These are phyloP conservation scores for Streptopelia turtur DNA, from an alignment of 2,797 vertebrate species.

Conservation along the genomic window DNA sequence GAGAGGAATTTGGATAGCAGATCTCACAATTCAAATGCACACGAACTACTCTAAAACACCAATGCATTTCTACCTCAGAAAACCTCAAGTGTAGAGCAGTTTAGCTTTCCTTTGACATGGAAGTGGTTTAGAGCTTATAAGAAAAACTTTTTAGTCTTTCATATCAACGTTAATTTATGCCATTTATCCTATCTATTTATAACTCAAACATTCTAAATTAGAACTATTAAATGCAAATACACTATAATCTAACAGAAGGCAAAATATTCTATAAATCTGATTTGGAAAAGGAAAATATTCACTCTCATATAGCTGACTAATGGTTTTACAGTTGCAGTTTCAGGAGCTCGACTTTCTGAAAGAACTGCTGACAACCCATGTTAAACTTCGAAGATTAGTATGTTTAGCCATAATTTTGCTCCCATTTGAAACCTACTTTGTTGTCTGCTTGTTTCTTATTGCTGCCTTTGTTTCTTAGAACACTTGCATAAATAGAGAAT, in stretches of 20 bases:
- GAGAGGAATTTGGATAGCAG: constrained; percentile 21
- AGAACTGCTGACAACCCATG: constrained; percentile 16
- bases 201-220: constrained; percentile 51
- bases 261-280: constrained; percentile 57
- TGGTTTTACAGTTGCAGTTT: constrained; percentile 7
- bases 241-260: constrained; percentile 22
- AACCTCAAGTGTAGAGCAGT: neutral
- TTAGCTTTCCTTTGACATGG: neutral
- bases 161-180: constrained; percentile 15
- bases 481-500: constrained; percentile 25
- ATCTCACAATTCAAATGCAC: neutral
- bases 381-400: constrained; percentile 45
- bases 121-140: neutral
- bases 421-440: constrained; percentile 10
- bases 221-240: constrained; percentile 46
- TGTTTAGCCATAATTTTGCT: constrained; percentile 42
- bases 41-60: neutral
- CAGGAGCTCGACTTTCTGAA: constrained; percentile 30
- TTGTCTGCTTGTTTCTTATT: constrained; percentile 15
- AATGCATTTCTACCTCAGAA: constrained; percentile 21
- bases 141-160: constrained; percentile 4
- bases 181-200: constrained; percentile 41
- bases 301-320: constrained; percentile 20
- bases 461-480: constrained; percentile 3
- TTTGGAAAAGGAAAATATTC: constrained; percentile 51